Conservation (phyloP, 2,888 invertebrate genomes). For the Chrysodeixis includens region DNA sequence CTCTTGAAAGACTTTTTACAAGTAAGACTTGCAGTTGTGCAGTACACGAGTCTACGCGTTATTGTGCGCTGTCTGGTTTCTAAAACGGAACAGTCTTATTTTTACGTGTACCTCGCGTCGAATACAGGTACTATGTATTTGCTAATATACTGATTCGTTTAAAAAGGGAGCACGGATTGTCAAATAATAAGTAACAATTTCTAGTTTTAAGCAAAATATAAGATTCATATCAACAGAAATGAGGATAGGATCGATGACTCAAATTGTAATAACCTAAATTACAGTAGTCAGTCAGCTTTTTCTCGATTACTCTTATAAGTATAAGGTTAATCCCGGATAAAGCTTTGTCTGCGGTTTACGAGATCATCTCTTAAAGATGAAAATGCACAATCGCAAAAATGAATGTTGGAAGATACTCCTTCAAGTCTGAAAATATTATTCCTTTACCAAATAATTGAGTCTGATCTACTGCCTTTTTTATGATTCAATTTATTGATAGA, state of each 20-base stretch:
- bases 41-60: too few species aligned
- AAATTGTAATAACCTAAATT: neutral
- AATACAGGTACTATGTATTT: too few species aligned
- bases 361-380: slow-evolving; percentile 1
- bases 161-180: too few species aligned
- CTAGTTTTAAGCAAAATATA: too few species aligned
- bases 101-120: too few species aligned
- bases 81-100: too few species aligned
- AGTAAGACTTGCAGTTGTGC: too few species aligned
- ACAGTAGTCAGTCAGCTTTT: neutral
- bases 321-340: neutral
- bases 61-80: too few species aligned
- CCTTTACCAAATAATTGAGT: neutral
- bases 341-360: slow-evolving; percentile 2
- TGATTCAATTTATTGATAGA: neutral
- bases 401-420: neutral
- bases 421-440: neutral
- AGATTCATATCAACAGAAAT: too few species aligned
- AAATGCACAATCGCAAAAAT: slow-evolving; percentile 1
- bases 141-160: too few species aligned
- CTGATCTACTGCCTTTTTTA: neutral
- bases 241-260: neutral
- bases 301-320: neutral
- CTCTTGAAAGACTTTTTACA: too few species aligned
- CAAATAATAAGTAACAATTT: too few species aligned